Conservation (phyloP, 2,888 invertebrate species). For the Polietes domitor region DNA sequence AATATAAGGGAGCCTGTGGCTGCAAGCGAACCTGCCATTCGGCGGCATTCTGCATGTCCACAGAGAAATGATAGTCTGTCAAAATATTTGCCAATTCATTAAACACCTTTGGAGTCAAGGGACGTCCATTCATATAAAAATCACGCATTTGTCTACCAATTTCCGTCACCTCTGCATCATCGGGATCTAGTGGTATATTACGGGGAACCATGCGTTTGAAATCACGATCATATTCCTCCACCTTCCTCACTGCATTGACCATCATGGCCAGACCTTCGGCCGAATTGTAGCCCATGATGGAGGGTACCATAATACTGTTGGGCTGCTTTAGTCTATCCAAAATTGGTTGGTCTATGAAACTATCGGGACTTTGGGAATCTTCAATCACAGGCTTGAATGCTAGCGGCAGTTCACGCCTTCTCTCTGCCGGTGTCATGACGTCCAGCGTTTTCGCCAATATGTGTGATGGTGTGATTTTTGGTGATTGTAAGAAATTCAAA, state of each 20-base stretch:
- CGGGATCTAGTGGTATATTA: slow-evolving; percentile 71
- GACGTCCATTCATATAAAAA: slow-evolving; percentile 81
- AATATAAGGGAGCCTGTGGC: slow-evolving; percentile 81
- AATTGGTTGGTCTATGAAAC: slow-evolving; percentile 77
- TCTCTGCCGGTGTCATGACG: slow-evolving; percentile 74
- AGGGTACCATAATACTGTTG: slow-evolving; percentile 81
- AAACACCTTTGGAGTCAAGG: slow-evolving; percentile 78
- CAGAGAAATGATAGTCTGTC: slow-evolving; percentile 80
- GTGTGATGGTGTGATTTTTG: slow-evolving; percentile 68
- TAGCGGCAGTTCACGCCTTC: slow-evolving; percentile 74
- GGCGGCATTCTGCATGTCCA: slow-evolving; percentile 73
- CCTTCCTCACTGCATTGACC: slow-evolving; percentile 71
- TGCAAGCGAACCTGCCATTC: slow-evolving; percentile 74
- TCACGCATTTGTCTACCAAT: slow-evolving; percentile 73
- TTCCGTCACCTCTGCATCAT: slow-evolving; percentile 68
- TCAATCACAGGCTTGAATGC: slow-evolving; percentile 77
- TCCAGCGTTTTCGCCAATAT: slow-evolving; percentile 67
- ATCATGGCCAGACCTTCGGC: slow-evolving; percentile 82
- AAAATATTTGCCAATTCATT: slow-evolving; percentile 81
- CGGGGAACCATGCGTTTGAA: slow-evolving; percentile 76
- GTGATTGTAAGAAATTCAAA: slow-evolving; percentile 72
- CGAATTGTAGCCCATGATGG: slow-evolving; percentile 82
- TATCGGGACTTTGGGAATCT: slow-evolving; percentile 71
- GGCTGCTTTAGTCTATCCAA: slow-evolving; percentile 80
- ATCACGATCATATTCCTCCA: slow-evolving; percentile 73